Percentiles rank a stretch among this genome's conserved stretches.
phyloP scores from a whole-genome alignment of 2,797 vertebrate genomes.

The Sebastes iracundus region DNA sequence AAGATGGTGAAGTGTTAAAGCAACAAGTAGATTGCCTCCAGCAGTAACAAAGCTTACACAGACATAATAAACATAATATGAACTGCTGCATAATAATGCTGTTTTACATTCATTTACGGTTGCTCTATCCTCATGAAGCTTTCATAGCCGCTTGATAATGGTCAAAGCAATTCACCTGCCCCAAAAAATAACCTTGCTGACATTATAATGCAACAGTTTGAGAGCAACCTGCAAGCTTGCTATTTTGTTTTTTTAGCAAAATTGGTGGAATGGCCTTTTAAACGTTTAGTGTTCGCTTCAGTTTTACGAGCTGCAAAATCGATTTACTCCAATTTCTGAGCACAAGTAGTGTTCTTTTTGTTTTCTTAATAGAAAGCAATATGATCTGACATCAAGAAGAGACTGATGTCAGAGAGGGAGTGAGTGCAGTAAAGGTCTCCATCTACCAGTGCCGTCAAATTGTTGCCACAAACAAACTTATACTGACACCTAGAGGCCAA shows the following conservation, averaged over 20 bases:
- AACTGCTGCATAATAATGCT: not conserved
- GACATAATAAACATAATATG: not conserved
- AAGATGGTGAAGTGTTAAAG: slow-evolving; percentile 3
- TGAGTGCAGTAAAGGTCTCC: not conserved
- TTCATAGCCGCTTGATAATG: not conserved
- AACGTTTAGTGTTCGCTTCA: not conserved
- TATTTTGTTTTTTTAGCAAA: not conserved
- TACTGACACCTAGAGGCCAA: slow-evolving; percentile 73
- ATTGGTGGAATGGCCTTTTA: not conserved
- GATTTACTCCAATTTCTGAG: not conserved
- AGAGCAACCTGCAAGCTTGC: not conserved
- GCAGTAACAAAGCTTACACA: not conserved
- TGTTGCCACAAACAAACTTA: slow-evolving; percentile 24
- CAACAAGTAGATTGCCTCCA: slow-evolving; percentile 33
- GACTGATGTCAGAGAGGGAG: not conserved
- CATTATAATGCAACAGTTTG: not conserved
- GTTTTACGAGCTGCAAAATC: not conserved
- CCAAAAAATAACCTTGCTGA: not conserved
- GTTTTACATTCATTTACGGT: not conserved
- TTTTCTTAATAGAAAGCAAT: slow-evolving; percentile 1
- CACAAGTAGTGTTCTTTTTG: not conserved
- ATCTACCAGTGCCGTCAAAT: not conserved
- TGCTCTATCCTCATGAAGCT: not conserved
- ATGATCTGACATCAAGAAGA: slow-evolving; percentile 2
- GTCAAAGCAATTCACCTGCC: not conserved